Evolutionary conservation across 53 echinoderm and acorn worm genomes (phyloP).

Genomic region (Holothuria leucospilota): DNA sequence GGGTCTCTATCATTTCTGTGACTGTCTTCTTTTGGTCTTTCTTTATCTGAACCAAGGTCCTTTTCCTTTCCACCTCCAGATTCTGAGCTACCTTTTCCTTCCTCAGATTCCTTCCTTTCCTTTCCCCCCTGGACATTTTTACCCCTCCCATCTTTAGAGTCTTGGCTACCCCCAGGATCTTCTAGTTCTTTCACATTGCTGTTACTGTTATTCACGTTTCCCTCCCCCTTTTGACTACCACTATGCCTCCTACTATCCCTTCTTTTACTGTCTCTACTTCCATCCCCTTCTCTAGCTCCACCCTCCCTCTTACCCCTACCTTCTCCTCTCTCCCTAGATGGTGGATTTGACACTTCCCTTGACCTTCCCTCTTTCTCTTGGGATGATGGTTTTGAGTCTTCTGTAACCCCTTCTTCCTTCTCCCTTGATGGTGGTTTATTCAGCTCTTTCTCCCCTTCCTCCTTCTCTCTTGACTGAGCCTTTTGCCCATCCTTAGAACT

Average conservation of each 20-base stretch:
- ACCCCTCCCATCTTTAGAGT: conserved; percentile 9
- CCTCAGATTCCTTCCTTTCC: conserved; percentile 20
- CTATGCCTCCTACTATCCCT: not conserved
- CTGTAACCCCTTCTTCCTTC: not conserved
- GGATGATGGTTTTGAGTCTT: not conserved
- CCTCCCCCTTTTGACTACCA: not conserved
- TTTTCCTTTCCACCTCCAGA: conserved; percentile 31
- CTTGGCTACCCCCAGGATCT: not conserved
- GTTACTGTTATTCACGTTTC: conserved; percentile 29
- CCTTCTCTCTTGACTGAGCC: not conserved
- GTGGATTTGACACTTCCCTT: not conserved
- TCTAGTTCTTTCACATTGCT: conserved; percentile 45
- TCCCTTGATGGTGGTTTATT: not conserved
- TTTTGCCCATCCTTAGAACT: too few species aligned
- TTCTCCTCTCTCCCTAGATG: conserved; percentile 1
- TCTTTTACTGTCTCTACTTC: not conserved
- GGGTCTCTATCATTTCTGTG: not conserved
- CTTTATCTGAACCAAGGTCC: conserved; percentile 16
- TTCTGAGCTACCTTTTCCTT: conserved; percentile 7
- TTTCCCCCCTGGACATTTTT: conserved; percentile 11
- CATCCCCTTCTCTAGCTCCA: not conserved
- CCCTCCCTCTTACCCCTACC: not conserved
- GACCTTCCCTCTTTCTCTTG: not conserved
- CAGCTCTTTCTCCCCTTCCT: not conserved
- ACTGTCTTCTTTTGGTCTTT: not conserved